phyloP scores from a whole-genome alignment of 2,113 vertebrate genomes.

The Poeciliopsis prolifica region DNA sequence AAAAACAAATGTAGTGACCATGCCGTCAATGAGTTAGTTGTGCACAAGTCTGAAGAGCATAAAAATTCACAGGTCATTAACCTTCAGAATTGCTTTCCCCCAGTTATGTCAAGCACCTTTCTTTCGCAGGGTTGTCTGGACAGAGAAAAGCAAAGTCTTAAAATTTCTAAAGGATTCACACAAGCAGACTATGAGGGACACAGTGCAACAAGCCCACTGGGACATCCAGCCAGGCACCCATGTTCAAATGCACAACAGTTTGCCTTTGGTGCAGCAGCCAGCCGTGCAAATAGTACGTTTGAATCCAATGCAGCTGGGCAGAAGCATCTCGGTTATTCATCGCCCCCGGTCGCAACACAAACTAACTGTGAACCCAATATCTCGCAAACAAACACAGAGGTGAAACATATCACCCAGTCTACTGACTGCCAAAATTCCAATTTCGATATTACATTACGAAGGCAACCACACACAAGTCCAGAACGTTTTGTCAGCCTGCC shows the following conservation, averaged over 20 bases:
- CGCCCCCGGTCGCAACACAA: conserved; percentile 15
- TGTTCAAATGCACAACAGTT: conserved; percentile 45
- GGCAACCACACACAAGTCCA: conserved; percentile 23
- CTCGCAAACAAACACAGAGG: conserved; percentile 17
- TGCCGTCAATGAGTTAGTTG: conserved; percentile 35
- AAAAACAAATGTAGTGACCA: conserved; percentile 38
- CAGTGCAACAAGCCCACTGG: conserved; percentile 31
- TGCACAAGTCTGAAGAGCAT: conserved; percentile 36
- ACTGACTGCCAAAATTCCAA: conserved; percentile 16
- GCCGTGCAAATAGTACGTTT: conserved; percentile 37
- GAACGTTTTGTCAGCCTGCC: conserved; percentile 7
- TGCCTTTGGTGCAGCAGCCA: conserved; percentile 31
- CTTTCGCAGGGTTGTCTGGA: conserved; percentile 53
- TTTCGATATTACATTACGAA: conserved; percentile 11
- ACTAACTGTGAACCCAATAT: conserved; percentile 20
- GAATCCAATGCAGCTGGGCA: conserved; percentile 40
- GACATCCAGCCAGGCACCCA: conserved; percentile 27
- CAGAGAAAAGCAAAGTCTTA: conserved; percentile 54
- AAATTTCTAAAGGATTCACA: conserved; percentile 48
- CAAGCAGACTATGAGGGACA: conserved; percentile 35
- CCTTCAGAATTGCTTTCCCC: conserved; percentile 55
- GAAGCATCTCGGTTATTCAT: conserved; percentile 18
- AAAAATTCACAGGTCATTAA: conserved; percentile 56
- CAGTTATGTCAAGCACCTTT: conserved; percentile 62
- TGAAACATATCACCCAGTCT: conserved; percentile 2